These are phyloP conservation scores for Epizoanthus ramosus DNA, from an alignment of 92 coral and sea anemone species.

Conservation along the genomic window DNA sequence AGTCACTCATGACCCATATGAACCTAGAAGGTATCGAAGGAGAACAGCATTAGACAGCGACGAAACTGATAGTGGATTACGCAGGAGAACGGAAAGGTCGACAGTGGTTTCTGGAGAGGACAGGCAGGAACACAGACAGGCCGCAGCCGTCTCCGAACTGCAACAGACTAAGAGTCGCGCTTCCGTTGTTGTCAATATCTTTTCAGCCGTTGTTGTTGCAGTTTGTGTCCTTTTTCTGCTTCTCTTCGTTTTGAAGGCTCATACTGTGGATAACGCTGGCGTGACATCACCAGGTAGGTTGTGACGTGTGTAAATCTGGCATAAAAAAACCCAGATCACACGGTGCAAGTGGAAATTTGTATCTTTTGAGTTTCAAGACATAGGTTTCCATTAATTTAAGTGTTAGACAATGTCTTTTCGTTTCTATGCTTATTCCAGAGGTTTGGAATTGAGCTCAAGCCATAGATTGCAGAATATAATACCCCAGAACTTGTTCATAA, in stretches of 20 bases:
- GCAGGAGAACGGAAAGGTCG: not conserved
- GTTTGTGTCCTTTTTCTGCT: conserved; percentile 26
- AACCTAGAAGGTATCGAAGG: conserved; percentile 4
- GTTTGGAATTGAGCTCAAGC: no score
- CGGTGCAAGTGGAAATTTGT: no score
- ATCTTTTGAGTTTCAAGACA: no score
- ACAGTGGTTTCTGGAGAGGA: conserved; percentile 1
- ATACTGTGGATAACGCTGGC: conserved; percentile 11
- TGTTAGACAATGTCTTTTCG: no score
- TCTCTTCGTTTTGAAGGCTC: conserved; percentile 8
- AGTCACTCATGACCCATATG: not conserved
- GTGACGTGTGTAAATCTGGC: not conserved
- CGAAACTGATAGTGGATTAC: conserved; percentile 33
- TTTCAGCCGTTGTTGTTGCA: conserved; percentile 3
- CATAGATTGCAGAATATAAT: no score
- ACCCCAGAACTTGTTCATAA: no score
- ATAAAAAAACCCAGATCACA: no score
- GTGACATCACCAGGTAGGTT: conserved; percentile 36
- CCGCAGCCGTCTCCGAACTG: conserved; percentile 5
- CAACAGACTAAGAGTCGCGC: not conserved
- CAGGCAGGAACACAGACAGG: not conserved
- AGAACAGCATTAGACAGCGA: not conserved
- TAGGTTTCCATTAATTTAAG: no score
- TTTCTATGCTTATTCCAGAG: no score
- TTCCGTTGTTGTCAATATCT: conserved; percentile 9